A percentile compares a stretch with the other conserved stretches of the same genome.
phyloP scores from a whole-genome alignment of 2,113 vertebrate genomes.

The Chitala chitala region DNA sequence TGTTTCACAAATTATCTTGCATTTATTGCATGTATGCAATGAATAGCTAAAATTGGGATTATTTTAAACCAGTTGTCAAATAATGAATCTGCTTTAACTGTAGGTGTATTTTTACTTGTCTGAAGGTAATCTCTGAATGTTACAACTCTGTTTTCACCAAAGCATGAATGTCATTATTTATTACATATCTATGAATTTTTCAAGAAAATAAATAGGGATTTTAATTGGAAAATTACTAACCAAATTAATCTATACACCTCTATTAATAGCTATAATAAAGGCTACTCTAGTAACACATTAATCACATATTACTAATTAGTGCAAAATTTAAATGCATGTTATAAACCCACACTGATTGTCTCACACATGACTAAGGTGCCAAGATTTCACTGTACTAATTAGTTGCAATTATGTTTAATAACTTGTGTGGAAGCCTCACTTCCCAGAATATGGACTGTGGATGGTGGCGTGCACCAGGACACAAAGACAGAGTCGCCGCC shows the following conservation, averaged over 20 bases:
- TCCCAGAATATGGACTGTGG: not conserved
- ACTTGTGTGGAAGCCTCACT: conserved; percentile 63
- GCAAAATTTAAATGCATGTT: conserved; percentile 70
- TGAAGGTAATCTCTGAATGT: too few relatives aligned
- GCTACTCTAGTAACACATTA: conserved; percentile 62
- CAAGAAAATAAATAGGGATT: conserved; percentile 57
- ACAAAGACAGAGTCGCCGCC: not conserved
- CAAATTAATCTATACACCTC: conserved; percentile 67
- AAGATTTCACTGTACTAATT: conserved; percentile 69
- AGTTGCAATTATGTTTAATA: conserved; percentile 75
- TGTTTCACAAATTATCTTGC: too few relatives aligned
- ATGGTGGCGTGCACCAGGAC: not conserved
- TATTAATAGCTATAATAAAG: conserved; percentile 71
- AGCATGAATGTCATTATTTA: not conserved
- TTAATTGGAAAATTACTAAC: conserved; percentile 66
- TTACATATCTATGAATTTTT: not conserved
- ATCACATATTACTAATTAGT: conserved; percentile 68
- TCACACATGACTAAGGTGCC: conserved; percentile 63
- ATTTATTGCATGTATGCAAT: not conserved
- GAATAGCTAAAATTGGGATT: not conserved
- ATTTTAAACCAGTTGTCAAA: not conserved
- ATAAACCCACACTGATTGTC: conserved; percentile 67
- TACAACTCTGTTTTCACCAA: too few relatives aligned
- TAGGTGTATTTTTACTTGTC: too few relatives aligned
- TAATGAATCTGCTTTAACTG: too few relatives aligned